Percentiles rank a stretch among this genome's conserved stretches.
Evolutionary conservation across 2,888 invertebrate genomes (phyloP).

Genomic region (Eupithecia inturbata): DNA sequence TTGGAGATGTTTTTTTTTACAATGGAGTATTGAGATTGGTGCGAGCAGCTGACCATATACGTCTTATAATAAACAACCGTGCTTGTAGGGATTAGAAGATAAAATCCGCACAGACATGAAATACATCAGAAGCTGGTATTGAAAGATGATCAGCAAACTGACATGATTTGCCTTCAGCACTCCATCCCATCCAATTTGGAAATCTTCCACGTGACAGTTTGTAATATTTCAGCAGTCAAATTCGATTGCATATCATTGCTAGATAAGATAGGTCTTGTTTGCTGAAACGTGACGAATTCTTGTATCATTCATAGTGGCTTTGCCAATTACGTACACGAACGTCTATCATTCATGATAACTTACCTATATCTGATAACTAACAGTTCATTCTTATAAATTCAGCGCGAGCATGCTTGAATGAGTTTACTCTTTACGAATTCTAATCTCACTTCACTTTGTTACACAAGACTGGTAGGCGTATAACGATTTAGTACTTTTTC

Average conservation of each 20-base stretch:
- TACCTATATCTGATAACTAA: slow-evolving; percentile 20
- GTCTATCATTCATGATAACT: slow-evolving; percentile 44
- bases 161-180: not conserved
- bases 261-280: slow-evolving; percentile 49
- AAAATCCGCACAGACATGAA: not conserved
- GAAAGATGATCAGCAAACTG: not conserved
- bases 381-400: not conserved
- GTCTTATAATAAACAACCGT: not conserved
- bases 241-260: slow-evolving; percentile 42
- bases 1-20: not conserved
- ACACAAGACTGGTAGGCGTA: slow-evolving; percentile 2
- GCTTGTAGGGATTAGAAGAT: not conserved
- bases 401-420: slow-evolving; percentile 2
- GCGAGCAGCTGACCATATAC: not conserved
- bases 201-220: not conserved
- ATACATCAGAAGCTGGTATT: not conserved
- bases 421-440: not conserved
- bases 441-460: not conserved
- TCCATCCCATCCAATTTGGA: not conserved
- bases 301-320: slow-evolving; percentile 45
- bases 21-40: not conserved
- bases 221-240: slow-evolving; percentile 13
- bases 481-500: slow-evolving; percentile 10
- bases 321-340: slow-evolving; percentile 44
- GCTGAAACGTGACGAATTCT: slow-evolving; percentile 41